Percentiles rank a stretch among this genome's conserved stretches.
These are phyloP conservation scores for Leptosomus discolor DNA, from an alignment of 2,113 vertebrate genomes.

Conservation along the genomic window DNA sequence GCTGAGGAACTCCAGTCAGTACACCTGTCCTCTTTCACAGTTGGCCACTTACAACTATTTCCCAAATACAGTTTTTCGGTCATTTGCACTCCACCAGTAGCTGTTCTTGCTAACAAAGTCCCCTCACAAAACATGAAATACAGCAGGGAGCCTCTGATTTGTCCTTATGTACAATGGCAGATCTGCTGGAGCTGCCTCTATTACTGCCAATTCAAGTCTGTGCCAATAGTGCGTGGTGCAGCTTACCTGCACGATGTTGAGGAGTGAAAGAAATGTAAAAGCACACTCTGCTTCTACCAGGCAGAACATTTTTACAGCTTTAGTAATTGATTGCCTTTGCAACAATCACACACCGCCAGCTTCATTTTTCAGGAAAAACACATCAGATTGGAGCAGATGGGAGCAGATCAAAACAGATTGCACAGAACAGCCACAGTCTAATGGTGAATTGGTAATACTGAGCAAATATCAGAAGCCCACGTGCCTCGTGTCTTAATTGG, in stretches of 20 bases:
- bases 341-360: not conserved
- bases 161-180: not conserved
- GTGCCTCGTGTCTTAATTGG: not conserved
- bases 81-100: not conserved
- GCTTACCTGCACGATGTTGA: not conserved
- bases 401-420: conserved; percentile 59
- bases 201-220: not conserved
- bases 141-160: not conserved
- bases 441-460: not conserved
- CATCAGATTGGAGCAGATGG: conserved; percentile 39
- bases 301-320: not conserved
- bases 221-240: not conserved
- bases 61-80: not conserved
- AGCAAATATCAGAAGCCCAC: not conserved
- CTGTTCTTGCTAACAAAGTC: not conserved
- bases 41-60: not conserved
- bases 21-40: fast-evolving
- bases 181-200: not conserved
- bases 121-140: not conserved
- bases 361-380: conserved; percentile 8
- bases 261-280: not conserved
- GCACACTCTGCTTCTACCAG: not conserved
- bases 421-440: not conserved
- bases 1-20: not conserved
- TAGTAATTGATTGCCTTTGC: conserved; percentile 36